Conservation (phyloP, 2,113 vertebrate species). For the Parotia lawesii region DNA sequence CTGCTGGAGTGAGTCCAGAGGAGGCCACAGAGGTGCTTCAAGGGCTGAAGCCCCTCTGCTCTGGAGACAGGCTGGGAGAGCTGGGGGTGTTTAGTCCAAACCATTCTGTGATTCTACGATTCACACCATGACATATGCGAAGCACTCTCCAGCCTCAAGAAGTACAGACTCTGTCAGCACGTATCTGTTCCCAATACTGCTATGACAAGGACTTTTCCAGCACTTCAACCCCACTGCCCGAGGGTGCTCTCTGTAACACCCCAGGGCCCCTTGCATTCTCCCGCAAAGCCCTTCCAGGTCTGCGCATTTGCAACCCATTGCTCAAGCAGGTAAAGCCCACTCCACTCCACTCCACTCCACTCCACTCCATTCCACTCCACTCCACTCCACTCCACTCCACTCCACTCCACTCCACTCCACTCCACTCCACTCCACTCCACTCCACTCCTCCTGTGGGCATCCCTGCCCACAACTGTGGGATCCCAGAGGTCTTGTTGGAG, state of each 20-base stretch:
- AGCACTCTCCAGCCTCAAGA: neutral
- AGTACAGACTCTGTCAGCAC: neutral
- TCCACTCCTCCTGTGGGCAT: neutral
- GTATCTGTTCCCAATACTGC: neutral
- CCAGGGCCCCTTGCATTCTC: neutral
- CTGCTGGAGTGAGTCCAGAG: neutral
- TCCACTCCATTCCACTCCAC: neutral
- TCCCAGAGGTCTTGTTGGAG: neutral
- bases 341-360: accelerated
- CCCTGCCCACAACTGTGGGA: neutral
- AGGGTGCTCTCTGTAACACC: neutral
- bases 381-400: neutral
- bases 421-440: neutral
- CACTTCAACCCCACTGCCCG: neutral
- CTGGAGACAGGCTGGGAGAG: neutral
- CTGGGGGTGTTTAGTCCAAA: neutral
- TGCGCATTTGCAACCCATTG: neutral
- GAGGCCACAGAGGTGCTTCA: neutral
- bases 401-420: neutral
- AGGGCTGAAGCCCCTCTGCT: neutral
- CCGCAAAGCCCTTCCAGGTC: accelerated
- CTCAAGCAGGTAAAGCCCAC: neutral
- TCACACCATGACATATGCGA: neutral
- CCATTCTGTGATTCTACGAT: neutral
- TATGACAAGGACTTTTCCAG: neutral